Percentiles rank a stretch among this genome's conserved stretches.
Evolutionary conservation across 2,797 vertebrate species (phyloP).

Genomic region (Carduelis carduelis): DNA sequence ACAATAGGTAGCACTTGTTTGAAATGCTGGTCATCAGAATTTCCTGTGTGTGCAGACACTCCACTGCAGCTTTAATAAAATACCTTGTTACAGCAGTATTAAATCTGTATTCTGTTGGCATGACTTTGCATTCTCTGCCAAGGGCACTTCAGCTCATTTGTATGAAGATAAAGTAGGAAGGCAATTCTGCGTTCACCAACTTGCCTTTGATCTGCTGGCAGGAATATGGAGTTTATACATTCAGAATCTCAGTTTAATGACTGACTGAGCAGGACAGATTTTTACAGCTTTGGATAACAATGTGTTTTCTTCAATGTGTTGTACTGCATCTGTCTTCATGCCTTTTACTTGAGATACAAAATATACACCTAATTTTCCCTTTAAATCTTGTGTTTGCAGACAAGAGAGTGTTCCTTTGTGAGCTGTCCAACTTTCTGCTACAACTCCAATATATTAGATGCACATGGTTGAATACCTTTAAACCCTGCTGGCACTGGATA

Average conservation of each 20-base stretch:
- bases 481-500: neutral
- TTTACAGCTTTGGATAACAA: constrained; percentile 27
- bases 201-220: constrained; percentile 46
- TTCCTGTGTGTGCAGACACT: neutral
- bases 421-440: neutral
- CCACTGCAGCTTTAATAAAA: constrained; percentile 15
- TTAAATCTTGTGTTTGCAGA: neutral
- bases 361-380: neutral
- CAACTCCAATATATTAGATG: constrained; percentile 1
- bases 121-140: constrained; percentile 51
- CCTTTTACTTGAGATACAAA: constrained; percentile 9
- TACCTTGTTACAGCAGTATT: neutral
- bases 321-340: neutral
- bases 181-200: constrained; percentile 38
- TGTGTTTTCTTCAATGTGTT: neutral
- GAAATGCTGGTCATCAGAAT: neutral
- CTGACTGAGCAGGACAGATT: constrained; percentile 5
- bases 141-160: constrained; percentile 53
- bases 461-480: neutral
- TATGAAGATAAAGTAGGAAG: constrained; percentile 56
- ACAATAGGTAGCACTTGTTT: neutral
- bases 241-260: constrained; percentile 31
- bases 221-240: neutral
- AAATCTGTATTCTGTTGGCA: constrained; percentile 38
- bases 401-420: neutral